A percentile compares a stretch with the other conserved stretches of the same genome.
These are phyloP conservation scores for Hemicrepidius hirtus DNA, from an alignment of 2,888 invertebrate species.

Conservation along the genomic window DNA sequence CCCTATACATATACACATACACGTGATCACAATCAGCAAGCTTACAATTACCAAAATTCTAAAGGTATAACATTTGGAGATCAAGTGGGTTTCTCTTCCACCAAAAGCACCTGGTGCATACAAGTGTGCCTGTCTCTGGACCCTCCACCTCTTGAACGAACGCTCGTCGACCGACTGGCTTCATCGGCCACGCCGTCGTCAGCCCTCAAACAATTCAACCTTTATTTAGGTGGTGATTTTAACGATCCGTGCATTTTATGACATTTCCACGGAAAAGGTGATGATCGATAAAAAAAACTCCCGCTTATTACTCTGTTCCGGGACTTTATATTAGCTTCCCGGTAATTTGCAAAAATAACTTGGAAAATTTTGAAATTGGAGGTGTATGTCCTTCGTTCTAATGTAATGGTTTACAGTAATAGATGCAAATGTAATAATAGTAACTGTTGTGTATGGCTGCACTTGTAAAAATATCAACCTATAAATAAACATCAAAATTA, in stretches of 20 bases:
- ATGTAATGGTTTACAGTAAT: neutral
- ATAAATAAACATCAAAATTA: neutral
- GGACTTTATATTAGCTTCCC: constrained; percentile 26
- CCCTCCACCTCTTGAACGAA: constrained; percentile 6
- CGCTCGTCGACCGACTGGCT: constrained; percentile 56
- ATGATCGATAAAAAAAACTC: constrained; percentile 61
- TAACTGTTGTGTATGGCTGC: neutral
- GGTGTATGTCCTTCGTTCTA: too few species aligned
- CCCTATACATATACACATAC: constrained; percentile 47
- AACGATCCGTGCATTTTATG: constrained; percentile 67
- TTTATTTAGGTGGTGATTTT: constrained; percentile 64
- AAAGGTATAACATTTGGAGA: neutral
- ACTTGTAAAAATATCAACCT: constrained; percentile 9
- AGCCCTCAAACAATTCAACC: constrained; percentile 57
- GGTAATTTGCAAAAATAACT: constrained; percentile 12
- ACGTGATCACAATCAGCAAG: constrained; percentile 39
- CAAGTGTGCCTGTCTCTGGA: neutral
- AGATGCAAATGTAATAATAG: neutral
- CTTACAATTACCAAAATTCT: constrained; percentile 8
- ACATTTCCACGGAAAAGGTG: constrained; percentile 65
- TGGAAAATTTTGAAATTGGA: too few species aligned
- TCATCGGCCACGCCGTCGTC: constrained; percentile 48
- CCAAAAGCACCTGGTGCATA: constrained; percentile 19
- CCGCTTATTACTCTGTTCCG: constrained; percentile 21
- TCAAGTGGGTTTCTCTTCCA: neutral